These are phyloP conservation scores for Agonopterix arenella DNA, from an alignment of 2,888 invertebrate species.

Conservation along the genomic window DNA sequence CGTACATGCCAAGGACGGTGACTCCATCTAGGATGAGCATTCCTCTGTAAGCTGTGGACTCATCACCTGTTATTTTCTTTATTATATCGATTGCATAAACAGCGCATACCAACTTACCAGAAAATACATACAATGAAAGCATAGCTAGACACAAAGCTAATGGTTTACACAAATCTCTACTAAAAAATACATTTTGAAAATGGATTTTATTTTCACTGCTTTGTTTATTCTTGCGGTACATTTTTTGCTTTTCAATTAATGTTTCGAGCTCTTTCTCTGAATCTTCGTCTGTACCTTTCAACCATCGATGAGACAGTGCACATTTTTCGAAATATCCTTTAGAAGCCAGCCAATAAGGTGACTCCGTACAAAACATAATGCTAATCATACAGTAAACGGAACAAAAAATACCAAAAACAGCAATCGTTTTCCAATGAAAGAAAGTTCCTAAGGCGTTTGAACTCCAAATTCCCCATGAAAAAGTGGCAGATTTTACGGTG, in stretches of 20 bases:
- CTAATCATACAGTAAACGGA: conserved; percentile 5
- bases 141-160: too few species aligned
- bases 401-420: conserved; percentile 2
- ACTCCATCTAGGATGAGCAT: conserved; percentile 20
- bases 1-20: conserved; percentile 13
- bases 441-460: conserved; percentile 15
- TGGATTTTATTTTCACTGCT: not conserved
- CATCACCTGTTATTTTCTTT: conserved; percentile 13
- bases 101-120: conserved; percentile 16
- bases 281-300: not conserved
- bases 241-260: not conserved
- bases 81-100: conserved; percentile 18
- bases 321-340: conserved; percentile 13
- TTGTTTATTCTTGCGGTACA: not conserved
- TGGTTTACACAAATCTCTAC: conserved; percentile 1
- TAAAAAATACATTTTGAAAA: not conserved
- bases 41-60: conserved; percentile 15
- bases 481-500: conserved; percentile 13
- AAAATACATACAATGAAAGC: not conserved
- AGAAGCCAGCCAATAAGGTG: conserved; percentile 17
- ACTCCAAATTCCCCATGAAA: conserved; percentile 17
- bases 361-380: conserved; percentile 13
- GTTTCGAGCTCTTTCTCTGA: conserved; percentile 14
- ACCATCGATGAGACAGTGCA: not conserved
- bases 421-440: conserved; percentile 11